phyloP scores from a whole-genome alignment of 1,140 invertebrate genomes.

The Pemphigus obesinymphae region DNA sequence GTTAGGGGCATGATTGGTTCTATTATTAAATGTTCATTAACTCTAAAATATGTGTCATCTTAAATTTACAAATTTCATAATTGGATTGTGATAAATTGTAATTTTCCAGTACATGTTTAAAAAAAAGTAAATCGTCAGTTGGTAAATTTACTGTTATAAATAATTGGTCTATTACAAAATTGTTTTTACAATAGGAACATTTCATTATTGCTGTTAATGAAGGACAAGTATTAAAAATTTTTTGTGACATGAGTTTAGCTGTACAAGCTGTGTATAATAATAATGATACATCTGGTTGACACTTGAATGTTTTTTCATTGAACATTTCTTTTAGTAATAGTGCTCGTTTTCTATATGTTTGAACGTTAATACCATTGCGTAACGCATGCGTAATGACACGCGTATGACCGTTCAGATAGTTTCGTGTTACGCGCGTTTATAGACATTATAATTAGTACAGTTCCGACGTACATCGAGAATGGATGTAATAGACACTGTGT shows the following conservation, averaged over 20 bases:
- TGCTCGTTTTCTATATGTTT: neutral
- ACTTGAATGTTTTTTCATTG: neutral
- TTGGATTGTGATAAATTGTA: neutral
- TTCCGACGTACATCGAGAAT: too few species aligned
- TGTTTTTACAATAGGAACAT: neutral
- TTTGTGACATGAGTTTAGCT: neutral
- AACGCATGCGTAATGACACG: too few species aligned
- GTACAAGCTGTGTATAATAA: neutral
- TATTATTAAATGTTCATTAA: neutral
- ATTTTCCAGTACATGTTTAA: neutral
- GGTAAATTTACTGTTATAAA: neutral
- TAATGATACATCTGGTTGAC: neutral
- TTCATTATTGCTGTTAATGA: neutral
- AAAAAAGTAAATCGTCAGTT: neutral
- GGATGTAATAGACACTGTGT: too few species aligned
- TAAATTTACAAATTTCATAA: neutral
- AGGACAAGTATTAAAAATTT: neutral
- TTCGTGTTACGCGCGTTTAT: too few species aligned
- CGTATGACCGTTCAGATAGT: too few species aligned
- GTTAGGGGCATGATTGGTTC: neutral
- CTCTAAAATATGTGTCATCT: neutral
- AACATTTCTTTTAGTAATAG: neutral
- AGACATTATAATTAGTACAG: too few species aligned
- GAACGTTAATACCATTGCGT: neutral
- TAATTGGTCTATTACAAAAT: neutral